Evolutionary conservation across 2,888 invertebrate species (phyloP).

Genomic region (Melanotus villosus): DNA sequence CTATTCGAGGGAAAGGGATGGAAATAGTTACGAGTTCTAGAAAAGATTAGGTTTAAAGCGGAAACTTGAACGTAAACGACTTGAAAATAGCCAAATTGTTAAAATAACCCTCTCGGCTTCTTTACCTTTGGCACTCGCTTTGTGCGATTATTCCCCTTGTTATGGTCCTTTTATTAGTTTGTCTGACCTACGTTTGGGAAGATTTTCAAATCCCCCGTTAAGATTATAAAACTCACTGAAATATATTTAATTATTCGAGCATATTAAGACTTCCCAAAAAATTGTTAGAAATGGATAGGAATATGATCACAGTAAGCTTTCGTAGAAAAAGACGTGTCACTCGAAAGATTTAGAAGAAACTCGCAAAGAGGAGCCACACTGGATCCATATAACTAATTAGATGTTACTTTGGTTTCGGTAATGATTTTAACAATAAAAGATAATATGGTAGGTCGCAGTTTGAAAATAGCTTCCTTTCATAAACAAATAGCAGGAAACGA

Average conservation of each 20-base stretch:
- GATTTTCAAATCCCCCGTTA: background rate
- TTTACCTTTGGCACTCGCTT: constrained; percentile 22
- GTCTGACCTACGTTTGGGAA: background rate
- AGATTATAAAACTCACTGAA: too few relatives aligned
- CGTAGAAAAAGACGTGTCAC: too few relatives aligned
- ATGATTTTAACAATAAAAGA: too few relatives aligned
- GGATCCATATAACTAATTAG: too few relatives aligned
- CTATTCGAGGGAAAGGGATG: constrained; percentile 38
- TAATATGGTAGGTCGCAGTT: background rate
- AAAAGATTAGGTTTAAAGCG: constrained; percentile 44
- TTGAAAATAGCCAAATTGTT: constrained; percentile 43
- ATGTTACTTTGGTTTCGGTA: too few relatives aligned
- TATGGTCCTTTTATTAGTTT: constrained; percentile 17
- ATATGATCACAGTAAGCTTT: too few relatives aligned
- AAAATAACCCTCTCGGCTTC: constrained; percentile 17
- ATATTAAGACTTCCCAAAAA: too few relatives aligned
- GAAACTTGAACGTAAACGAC: constrained; percentile 39
- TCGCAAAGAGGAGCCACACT: too few relatives aligned
- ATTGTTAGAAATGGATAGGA: too few relatives aligned
- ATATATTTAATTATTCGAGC: too few relatives aligned
- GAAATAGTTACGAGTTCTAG: constrained; percentile 42
- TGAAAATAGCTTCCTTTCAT: constrained; percentile 16
- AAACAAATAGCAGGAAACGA: constrained; percentile 43
- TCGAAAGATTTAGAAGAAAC: too few relatives aligned
- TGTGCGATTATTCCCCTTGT: background rate